These are phyloP conservation scores for Apostichopus leukothele DNA, from an alignment of 53 echinoderm and acorn worm species.

Conservation along the genomic window DNA sequence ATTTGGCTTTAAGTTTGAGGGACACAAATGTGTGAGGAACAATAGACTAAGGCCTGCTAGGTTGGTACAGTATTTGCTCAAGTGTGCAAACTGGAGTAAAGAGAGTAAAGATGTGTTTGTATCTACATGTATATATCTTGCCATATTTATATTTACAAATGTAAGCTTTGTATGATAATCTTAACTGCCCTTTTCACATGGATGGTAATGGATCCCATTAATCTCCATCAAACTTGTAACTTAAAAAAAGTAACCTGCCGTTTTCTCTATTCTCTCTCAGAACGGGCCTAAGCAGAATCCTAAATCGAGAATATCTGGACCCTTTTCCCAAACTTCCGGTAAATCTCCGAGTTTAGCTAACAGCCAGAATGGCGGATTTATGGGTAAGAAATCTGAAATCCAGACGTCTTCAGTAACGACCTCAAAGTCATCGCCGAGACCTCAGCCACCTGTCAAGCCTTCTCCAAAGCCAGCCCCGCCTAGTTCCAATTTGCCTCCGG, in stretches of 20 bases:
- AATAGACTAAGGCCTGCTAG: too few species aligned
- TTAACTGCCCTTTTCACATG: too few species aligned
- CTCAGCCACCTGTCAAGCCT: slow-evolving; percentile 57
- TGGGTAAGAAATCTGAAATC: neutral
- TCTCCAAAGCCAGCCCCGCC: slow-evolving; percentile 47
- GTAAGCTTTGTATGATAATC: too few species aligned
- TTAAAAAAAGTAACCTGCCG: neutral
- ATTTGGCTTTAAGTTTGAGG: too few species aligned
- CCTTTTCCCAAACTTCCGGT: slow-evolving; percentile 2
- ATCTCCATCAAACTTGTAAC: neutral
- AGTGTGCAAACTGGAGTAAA: too few species aligned
- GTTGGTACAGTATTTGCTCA: too few species aligned
- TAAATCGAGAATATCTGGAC: slow-evolving; percentile 16
- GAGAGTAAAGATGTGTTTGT: too few species aligned
- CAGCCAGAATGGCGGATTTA: slow-evolving; percentile 8
- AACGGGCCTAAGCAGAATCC: slow-evolving; percentile 38
- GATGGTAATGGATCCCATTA: too few species aligned
- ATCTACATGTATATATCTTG: too few species aligned
- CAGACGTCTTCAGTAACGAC: neutral
- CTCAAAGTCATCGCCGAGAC: slow-evolving; percentile 63
- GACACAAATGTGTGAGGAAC: too few species aligned
- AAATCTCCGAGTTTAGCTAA: neutral
- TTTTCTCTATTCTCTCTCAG: slow-evolving; percentile 7
- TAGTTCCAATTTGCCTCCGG: neutral
- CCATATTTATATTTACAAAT: too few species aligned